A percentile compares a stretch with the other conserved stretches of the same genome.
phyloP scores from a whole-genome alignment of 1,140 invertebrate species.

The Ooceraea biroi region DNA sequence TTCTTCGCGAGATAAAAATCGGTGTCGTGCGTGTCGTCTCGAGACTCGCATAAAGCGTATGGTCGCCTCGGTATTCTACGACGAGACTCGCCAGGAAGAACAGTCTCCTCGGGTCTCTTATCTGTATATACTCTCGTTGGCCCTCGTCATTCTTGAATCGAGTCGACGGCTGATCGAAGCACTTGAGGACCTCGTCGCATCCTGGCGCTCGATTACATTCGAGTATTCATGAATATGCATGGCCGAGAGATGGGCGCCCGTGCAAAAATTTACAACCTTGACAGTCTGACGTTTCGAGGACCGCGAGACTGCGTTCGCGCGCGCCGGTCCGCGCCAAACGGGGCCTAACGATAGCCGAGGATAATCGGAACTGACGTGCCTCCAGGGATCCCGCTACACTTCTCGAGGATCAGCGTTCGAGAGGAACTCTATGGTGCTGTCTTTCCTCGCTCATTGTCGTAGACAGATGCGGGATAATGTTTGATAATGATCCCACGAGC shows the following conservation, averaged over 20 bases:
- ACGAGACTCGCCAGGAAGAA: not conserved
- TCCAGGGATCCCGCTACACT: conserved; percentile 65
- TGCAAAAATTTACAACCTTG: conserved; percentile 74
- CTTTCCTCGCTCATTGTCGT: not conserved
- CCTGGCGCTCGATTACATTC: conserved; percentile 59
- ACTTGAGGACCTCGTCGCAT: conserved; percentile 43
- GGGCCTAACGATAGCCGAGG: conserved; percentile 62
- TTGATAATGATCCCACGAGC: not conserved
- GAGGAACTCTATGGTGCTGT: conserved; percentile 6
- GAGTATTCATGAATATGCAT: conserved; percentile 77
- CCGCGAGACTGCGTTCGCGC: conserved; percentile 52
- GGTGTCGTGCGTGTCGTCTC: conserved; percentile 48
- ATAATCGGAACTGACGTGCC: conserved; percentile 72
- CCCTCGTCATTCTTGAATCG: conserved; percentile 68
- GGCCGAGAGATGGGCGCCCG: conserved; percentile 65
- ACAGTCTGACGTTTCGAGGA: conserved; percentile 75
- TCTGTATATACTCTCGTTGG: conserved; percentile 42
- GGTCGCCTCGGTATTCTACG: conserved; percentile 22
- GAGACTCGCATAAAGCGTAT: conserved; percentile 35
- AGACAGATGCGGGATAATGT: not conserved
- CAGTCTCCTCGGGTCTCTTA: conserved; percentile 26
- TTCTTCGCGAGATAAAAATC: conserved; percentile 53
- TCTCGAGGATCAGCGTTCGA: conserved; percentile 47
- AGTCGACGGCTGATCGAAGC: conserved; percentile 64
- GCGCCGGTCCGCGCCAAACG: conserved; percentile 38